A percentile compares a stretch with the other conserved stretches of the same genome.
Evolutionary conservation across 2,797 vertebrate genomes (phyloP).

Genomic region (Aldrovandia affinis): DNA sequence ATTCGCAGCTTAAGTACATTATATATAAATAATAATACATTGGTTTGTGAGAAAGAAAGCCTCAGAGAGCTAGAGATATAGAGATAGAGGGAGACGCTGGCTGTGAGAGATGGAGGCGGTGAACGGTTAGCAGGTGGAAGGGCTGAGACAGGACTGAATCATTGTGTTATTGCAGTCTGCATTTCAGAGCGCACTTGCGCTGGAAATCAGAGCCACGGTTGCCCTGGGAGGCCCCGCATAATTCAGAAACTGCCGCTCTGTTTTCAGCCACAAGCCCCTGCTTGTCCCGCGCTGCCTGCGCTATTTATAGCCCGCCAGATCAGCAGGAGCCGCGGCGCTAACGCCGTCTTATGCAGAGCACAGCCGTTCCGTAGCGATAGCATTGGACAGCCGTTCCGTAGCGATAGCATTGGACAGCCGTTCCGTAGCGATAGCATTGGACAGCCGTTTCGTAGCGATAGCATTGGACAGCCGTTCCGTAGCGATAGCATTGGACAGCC

Average conservation of each 20-base stretch:
- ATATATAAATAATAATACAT: too few relatives aligned
- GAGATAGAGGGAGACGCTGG: not conserved
- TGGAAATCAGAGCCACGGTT: conserved; percentile 25
- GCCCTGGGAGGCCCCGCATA: conserved; percentile 5
- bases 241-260: conserved; percentile 14
- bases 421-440: not conserved
- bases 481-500: too few relatives aligned
- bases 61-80: not conserved
- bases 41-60: not conserved
- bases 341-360: not conserved
- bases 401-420: not conserved
- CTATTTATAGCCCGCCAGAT: conserved; percentile 41
- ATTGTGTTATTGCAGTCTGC: conserved; percentile 2
- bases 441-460: conserved; percentile 2
- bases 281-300: conserved; percentile 33
- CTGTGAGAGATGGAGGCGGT: not conserved
- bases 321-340: conserved; percentile 17
- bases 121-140: not conserved
- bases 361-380: not conserved
- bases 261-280: conserved; percentile 31
- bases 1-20: too few relatives aligned
- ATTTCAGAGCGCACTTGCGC: not conserved
- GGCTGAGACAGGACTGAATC: not conserved
- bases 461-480: not conserved
- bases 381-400: not conserved